A percentile compares a stretch with the other conserved stretches of the same genome.
phyloP scores from a whole-genome alignment of 1,140 invertebrate species.

The fruit fly (Drosophila melanogaster) region Release_6_plus_ISO1_MT NT_033777.3:12743501-12744000 shows the following conservation, averaged over 20 bases:
- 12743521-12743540: constrained; percentile 54
- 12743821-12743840: neutral
- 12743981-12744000: neutral
- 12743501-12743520: constrained; percentile 74
- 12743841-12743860: neutral
- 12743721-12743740: neutral
- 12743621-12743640: neutral
- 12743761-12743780: neutral
- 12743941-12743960: too few species aligned
- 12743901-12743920: neutral
- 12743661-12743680: neutral
- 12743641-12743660: neutral
- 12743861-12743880: neutral
- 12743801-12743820: neutral
- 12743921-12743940: neutral
- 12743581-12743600: neutral
- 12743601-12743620: neutral
- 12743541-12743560: constrained; percentile 63
- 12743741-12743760: neutral
- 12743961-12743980: too few species aligned
- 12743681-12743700: neutral
- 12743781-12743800: neutral
- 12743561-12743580: constrained; percentile 57
- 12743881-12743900: neutral
- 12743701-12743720: neutral